Evolutionary conservation across 2,797 vertebrate species (phyloP).

Genomic region (Tangara arthus): DNA sequence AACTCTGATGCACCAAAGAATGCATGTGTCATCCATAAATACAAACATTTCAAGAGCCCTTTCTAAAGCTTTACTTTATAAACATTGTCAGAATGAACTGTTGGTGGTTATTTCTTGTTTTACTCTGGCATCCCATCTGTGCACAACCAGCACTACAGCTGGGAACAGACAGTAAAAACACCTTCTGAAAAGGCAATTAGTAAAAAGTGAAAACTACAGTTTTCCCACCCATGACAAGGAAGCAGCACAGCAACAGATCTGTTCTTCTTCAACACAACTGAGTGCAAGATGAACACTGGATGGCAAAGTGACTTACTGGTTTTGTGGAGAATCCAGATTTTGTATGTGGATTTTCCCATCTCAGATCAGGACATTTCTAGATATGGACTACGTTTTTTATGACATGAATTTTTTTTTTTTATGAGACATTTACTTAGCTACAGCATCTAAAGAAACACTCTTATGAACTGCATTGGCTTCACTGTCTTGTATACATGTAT

Average conservation of each 20-base stretch:
- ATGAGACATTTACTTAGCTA: neutral
- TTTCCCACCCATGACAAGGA: neutral
- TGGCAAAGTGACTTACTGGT: neutral
- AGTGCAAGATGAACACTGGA: neutral
- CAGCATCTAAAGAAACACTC: neutral
- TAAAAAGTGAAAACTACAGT: neutral
- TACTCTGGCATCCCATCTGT: slow-evolving; percentile 3
- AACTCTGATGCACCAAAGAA: neutral
- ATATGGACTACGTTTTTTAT: fast-evolving
- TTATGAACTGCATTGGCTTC: neutral
- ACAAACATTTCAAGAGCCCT: slow-evolving; percentile 9
- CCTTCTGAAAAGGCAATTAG: neutral
- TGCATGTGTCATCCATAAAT: neutral
- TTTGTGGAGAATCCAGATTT: neutral
- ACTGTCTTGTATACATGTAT: neutral
- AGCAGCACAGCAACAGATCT: neutral
- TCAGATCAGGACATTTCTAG: neutral
- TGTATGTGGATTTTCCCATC: neutral
- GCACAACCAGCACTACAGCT: neutral
- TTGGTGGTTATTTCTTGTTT: slow-evolving; percentile 10
- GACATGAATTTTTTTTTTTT: neutral
- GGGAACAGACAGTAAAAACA: neutral
- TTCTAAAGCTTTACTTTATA: slow-evolving; percentile 17
- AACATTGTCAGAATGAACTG: neutral
- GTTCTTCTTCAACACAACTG: neutral